Evolutionary conservation across 1,140 invertebrate genomes (phyloP), one percentile per base, ranked within the genome.

Genomic region (Trissolcus basalis): DNA sequence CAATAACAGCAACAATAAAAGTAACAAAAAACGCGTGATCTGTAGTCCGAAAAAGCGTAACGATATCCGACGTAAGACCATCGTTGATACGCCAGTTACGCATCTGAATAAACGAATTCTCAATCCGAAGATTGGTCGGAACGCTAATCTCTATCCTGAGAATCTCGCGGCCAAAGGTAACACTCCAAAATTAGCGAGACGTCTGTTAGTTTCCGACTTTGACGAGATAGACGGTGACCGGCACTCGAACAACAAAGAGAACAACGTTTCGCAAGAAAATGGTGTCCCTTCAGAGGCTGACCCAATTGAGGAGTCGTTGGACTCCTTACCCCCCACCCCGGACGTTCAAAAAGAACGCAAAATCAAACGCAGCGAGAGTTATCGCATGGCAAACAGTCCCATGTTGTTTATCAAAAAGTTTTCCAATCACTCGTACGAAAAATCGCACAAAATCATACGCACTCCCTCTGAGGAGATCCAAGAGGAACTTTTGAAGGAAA

Each of bases 341-440:
- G 56, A 71, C 1, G 13, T 14, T 12, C 79, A 60, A 7, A 9
- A 32, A 4, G 80, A 83, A 14, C 88, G 85, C 33, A 91, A 91
- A 83, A 88, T 96, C 19, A 95, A 95, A 87, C 91, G 95, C 45
- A 95, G 94, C 83, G 94, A 96, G 83, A 96, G 94, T 86, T 96
- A 96, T 82, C 92, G 94, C 67, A 91, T 95, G 84, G 95, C 95
- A 0, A 96, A 95, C 86, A 92, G 91, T 45, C 91, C 91, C 1
- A 89, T 92, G 63, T 89, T 92, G 86, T 90, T 91, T 5, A 87
- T 89, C 33, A 87, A 85, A 54, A 88, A 86, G 35, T 81, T 88
- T 32, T 85, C 84, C 0, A 73, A 64, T 11, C 60, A 72, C 44
- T 36, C 73, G 0, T 27, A 27, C 19, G 84, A 85, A 7, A 87